A percentile compares a stretch with the other conserved stretches of the same genome.
Conservation (phyloP, 2,888 invertebrate species). For the Scaeva pyrastri region DNA sequence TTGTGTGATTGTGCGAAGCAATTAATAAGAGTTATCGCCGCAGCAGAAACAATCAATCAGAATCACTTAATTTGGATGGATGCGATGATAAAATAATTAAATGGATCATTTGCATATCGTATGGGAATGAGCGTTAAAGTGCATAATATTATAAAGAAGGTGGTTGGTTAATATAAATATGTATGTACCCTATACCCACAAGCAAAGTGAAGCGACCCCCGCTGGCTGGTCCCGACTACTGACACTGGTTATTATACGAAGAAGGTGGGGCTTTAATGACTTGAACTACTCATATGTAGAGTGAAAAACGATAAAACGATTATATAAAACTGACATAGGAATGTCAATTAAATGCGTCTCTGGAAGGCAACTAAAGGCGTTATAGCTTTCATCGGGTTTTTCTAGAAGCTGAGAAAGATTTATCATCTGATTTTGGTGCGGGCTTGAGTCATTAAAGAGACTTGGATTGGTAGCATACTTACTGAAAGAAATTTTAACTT, state of each 20-base stretch:
- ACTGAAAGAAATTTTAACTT: too few relatives aligned
- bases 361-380: neutral
- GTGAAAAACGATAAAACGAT: too few relatives aligned
- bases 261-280: neutral
- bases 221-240: too few relatives aligned
- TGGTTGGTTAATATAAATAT: neutral
- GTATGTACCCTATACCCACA: too few relatives aligned
- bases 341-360: neutral
- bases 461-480: too few relatives aligned
- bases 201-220: too few relatives aligned
- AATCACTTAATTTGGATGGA: slow-evolving; percentile 56
- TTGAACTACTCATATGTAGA: too few relatives aligned
- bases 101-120: slow-evolving; percentile 61
- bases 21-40: slow-evolving; percentile 66
- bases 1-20: slow-evolving; percentile 62
- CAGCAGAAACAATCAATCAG: slow-evolving; percentile 65
- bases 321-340: neutral
- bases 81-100: slow-evolving; percentile 69
- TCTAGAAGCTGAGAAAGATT: too few relatives aligned
- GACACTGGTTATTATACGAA: neutral
- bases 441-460: too few relatives aligned
- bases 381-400: neutral
- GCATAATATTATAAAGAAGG: neutral
- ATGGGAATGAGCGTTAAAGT: slow-evolving; percentile 25
- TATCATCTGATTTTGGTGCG: too few relatives aligned